Evolutionary conservation across 2,797 vertebrate species (phyloP), one percentile per base, ranked within the genome.

Genomic region (Protonibea diacanthus): DNA sequence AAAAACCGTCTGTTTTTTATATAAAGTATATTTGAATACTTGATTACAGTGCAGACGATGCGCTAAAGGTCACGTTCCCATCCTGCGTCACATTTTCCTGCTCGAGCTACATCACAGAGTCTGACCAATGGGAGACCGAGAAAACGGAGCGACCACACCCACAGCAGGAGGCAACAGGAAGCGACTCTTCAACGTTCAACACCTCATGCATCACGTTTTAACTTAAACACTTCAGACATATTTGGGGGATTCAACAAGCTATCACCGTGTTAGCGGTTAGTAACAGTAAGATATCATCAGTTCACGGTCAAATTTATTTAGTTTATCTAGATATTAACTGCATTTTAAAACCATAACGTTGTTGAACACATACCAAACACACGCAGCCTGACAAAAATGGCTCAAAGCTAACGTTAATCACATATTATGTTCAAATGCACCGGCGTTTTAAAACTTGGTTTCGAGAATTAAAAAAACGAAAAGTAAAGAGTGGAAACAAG

Each of bases 31-130:
- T 29, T 29, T 29, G 29, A 29, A 29, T 29, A 29, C 29, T 29
- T 0, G 29, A 33, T 48, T 47, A 58, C 21, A 42, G 5, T 17
- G 71, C 67, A 59, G 80, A 66, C 80, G 82, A 95, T 91, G 94
- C 89, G 85, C 64, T 38, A 85, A 29, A 90, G 85, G 82, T 93
- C 93, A 95, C 93, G 94, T 94, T 87, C 91, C 47, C 86, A 82
- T 93, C 89, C 91, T 95, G 95, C 94, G 95, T 95, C 95, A 95
- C 92, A 90, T 92, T 93, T 94, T 94, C 91, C 89, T 82, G 69
- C 42, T 66, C 55, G 1, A 0, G 0, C 55, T 13, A 58, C 80
- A 20, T 88, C 81, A 82, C 66, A 33, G 12, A 20, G 11, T 47
- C 20, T 17, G 59, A 56, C 94, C 93, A 95, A 94, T 93, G 8